phyloP scores from a whole-genome alignment of 2,888 invertebrate genomes.

The Platynereis dumerilii region DNA sequence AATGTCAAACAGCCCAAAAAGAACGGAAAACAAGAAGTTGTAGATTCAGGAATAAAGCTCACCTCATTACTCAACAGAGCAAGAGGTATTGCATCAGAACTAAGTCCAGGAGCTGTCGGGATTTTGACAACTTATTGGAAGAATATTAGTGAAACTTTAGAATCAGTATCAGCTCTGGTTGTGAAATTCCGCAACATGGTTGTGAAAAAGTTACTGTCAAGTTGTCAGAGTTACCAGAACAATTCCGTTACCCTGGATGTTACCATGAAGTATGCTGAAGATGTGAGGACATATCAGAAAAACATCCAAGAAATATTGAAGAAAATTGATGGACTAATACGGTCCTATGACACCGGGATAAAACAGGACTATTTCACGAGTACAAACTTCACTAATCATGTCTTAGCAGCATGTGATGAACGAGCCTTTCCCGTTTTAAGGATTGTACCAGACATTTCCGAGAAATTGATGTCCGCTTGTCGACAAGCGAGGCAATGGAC shows the following conservation, averaged over 20 bases:
- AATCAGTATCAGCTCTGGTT: conserved; percentile 42
- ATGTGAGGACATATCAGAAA: conserved; percentile 45
- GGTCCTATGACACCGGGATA: conserved; percentile 46
- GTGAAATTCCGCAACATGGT: conserved; percentile 49
- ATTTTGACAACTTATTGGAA: conserved; percentile 55
- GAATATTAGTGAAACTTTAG: conserved; percentile 43
- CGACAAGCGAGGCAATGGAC: conserved; percentile 51
- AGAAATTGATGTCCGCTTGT: conserved; percentile 48
- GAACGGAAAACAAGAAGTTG: conserved; percentile 42
- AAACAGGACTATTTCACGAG: conserved; percentile 51
- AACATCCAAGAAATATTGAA: conserved; percentile 43
- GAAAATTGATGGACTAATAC: conserved; percentile 45
- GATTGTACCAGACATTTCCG: conserved; percentile 52
- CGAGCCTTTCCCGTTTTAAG: conserved; percentile 57
- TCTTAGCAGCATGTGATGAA: conserved; percentile 52
- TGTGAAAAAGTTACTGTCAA: conserved; percentile 47
- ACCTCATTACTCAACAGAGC: conserved; percentile 48
- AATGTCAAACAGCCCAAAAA: conserved; percentile 48
- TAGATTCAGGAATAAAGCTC: conserved; percentile 43
- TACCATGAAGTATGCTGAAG: conserved; percentile 47
- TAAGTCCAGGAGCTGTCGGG: conserved; percentile 44
- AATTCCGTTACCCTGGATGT: conserved; percentile 46
- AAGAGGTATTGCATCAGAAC: conserved; percentile 22
- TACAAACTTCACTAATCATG: conserved; percentile 46
- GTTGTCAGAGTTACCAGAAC: conserved; percentile 50